Conservation (phyloP, 2,113 vertebrate genomes). For the Callaeas wilsoni region DNA sequence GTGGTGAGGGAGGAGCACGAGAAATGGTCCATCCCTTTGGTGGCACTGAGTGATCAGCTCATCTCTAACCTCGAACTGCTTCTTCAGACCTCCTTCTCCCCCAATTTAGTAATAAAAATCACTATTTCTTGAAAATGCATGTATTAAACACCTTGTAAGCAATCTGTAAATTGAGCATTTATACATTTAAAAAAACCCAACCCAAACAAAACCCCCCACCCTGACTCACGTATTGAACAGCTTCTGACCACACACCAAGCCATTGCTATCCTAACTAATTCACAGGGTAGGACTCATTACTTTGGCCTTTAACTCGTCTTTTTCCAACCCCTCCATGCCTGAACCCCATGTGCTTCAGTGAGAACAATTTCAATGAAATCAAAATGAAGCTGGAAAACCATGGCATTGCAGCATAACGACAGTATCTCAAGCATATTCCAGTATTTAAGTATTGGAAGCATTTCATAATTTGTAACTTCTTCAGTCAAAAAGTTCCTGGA, state of each 20-base stretch:
- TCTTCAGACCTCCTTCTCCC: neutral
- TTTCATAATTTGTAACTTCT: neutral
- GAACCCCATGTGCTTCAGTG: neutral
- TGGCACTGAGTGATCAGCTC: neutral
- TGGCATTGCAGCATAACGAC: neutral
- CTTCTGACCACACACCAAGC: neutral
- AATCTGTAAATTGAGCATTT: neutral
- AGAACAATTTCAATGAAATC: neutral
- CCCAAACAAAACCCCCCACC: neutral
- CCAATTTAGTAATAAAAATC: neutral
- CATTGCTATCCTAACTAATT: neutral
- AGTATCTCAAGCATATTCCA: neutral
- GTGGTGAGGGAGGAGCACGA: neutral
- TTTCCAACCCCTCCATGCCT: neutral
- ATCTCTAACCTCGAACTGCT: neutral
- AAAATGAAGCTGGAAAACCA: neutral
- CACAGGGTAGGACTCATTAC: neutral
- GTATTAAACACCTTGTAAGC: neutral
- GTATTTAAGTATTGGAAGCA: neutral
- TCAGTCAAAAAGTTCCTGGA: neutral
- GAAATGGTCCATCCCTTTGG: neutral
- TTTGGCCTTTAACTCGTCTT: neutral
- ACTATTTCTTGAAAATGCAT: accelerated
- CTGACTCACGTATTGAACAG: neutral
- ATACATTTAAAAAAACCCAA: neutral